Evolutionary conservation across 2,888 invertebrate species (phyloP).

Genomic region (Papilio elwesi): DNA sequence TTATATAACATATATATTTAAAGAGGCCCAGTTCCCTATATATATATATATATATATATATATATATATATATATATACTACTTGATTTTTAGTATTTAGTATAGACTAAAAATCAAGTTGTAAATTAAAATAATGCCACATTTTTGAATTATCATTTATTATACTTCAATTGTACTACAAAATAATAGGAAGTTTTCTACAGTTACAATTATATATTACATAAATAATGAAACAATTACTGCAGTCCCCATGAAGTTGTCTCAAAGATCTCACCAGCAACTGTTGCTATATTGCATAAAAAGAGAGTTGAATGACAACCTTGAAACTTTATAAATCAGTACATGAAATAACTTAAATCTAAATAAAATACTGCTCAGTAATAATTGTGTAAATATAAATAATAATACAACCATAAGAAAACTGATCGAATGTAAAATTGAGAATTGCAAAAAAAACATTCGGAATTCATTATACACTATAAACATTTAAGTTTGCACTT

Average conservation of each 20-base stretch:
- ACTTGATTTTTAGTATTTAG: too few species aligned
- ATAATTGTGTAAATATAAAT: slow-evolving; percentile 68
- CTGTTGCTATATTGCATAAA: slow-evolving; percentile 52
- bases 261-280: slow-evolving; percentile 58
- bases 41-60: too few species aligned
- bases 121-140: too few species aligned
- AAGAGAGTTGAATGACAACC: slow-evolving; percentile 44
- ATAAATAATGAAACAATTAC: slow-evolving; percentile 79
- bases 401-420: slow-evolving; percentile 59
- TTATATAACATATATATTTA: too few species aligned
- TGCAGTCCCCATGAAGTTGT: slow-evolving; percentile 67
- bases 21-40: too few species aligned
- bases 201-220: slow-evolving; percentile 81
- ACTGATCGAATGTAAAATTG: slow-evolving; percentile 51
- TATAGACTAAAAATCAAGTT: too few species aligned
- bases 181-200: slow-evolving; percentile 84
- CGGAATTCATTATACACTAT: slow-evolving; percentile 54
- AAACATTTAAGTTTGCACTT: neutral
- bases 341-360: slow-evolving; percentile 55
- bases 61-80: too few species aligned
- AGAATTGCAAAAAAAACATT: slow-evolving; percentile 58
- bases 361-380: slow-evolving; percentile 80
- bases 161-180: slow-evolving; percentile 84
- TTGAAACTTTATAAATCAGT: slow-evolving; percentile 50
- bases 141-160: slow-evolving; percentile 79